These are phyloP conservation scores for Mesoclemmys tuberculata DNA, from an alignment of 2,113 vertebrate genomes.

Conservation along the genomic window DNA sequence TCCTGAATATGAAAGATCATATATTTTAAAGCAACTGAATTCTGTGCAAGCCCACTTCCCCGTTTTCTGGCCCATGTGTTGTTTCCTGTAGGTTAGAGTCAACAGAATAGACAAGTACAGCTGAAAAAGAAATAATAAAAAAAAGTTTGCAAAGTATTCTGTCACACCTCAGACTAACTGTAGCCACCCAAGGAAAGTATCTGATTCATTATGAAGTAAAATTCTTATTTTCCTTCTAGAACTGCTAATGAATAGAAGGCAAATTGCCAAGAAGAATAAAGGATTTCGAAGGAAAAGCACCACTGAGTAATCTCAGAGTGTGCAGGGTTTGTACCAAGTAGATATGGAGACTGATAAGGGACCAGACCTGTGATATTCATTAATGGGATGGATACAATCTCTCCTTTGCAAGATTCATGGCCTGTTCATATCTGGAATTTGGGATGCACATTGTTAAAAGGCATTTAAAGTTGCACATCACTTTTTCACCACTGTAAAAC, in stretches of 20 bases:
- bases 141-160: slow-evolving; percentile 34
- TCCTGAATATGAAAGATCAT: background rate
- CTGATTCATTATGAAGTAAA: slow-evolving; percentile 48
- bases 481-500: background rate
- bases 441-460: background rate
- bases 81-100: background rate
- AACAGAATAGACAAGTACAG: background rate
- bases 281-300: background rate
- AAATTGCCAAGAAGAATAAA: background rate
- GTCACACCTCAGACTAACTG: background rate
- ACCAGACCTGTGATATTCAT: background rate
- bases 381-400: background rate
- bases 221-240: slow-evolving; percentile 34
- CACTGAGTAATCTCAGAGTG: background rate
- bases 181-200: slow-evolving; percentile 11
- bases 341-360: background rate
- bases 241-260: background rate
- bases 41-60: background rate
- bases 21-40: background rate
- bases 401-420: background rate
- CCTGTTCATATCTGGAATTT: background rate
- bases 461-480: background rate
- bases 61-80: slow-evolving; percentile 8
- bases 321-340: background rate
- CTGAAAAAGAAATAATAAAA: slow-evolving; percentile 13